A percentile compares a stretch with the other conserved stretches of the same genome.
Conservation (phyloP, 2,113 vertebrate species). For the Crocuta crocuta region DNA sequence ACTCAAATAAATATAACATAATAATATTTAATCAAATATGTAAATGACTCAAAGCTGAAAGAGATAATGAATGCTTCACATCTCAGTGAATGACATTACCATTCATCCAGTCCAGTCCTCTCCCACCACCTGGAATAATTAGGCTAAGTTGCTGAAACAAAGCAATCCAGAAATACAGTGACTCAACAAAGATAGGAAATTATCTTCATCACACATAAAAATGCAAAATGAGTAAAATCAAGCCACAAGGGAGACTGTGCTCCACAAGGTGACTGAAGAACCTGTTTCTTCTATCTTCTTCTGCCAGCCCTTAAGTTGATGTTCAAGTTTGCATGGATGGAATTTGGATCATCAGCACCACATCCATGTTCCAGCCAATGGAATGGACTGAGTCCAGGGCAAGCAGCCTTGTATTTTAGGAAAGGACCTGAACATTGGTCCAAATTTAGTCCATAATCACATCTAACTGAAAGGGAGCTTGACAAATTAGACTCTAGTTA, state of each 20-base stretch:
- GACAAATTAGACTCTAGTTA: not conserved
- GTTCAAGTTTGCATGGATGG: not conserved
- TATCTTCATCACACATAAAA: not conserved
- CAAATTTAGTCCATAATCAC: not conserved
- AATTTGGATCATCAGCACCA: not conserved
- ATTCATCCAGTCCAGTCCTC: not conserved
- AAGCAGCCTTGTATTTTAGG: not conserved
- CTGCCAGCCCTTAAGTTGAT: not conserved
- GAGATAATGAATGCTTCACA: not conserved
- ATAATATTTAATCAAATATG: slow-evolving; percentile 48
- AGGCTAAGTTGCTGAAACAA: slow-evolving; percentile 8
- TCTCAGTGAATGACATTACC: not conserved
- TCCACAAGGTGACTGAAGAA: not conserved
- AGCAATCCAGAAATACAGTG: slow-evolving; percentile 27
- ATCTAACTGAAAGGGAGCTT: not conserved
- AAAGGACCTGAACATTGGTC: not conserved
- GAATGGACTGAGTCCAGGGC: not conserved
- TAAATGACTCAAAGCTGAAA: slow-evolving; percentile 37
- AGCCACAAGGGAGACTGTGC: not conserved
- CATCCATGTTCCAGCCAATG: not conserved
- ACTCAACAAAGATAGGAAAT: not conserved
- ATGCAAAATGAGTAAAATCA: not conserved
- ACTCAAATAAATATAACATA: slow-evolving; percentile 24
- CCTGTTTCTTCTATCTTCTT: not conserved
- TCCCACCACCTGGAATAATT: slow-evolving; percentile 17